phyloP scores from a whole-genome alignment of 2,888 invertebrate species.

The Heliothis peltigera region DNA sequence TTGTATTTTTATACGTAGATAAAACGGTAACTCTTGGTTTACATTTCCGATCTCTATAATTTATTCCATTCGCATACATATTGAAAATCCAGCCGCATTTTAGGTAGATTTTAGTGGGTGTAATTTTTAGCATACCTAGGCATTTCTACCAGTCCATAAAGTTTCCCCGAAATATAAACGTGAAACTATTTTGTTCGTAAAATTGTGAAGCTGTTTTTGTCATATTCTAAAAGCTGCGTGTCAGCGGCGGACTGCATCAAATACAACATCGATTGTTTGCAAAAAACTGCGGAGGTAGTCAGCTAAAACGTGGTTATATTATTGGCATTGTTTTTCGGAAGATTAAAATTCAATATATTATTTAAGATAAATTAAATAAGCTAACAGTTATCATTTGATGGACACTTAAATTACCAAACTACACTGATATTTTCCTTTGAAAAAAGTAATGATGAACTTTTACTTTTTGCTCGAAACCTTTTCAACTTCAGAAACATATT shows the following conservation, averaged over 20 bases:
- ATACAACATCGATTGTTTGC: conserved; percentile 28
- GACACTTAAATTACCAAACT: not conserved
- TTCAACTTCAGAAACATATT: conserved; percentile 56
- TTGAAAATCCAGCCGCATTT: not conserved
- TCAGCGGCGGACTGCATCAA: conserved; percentile 45
- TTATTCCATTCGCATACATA: conserved; percentile 3
- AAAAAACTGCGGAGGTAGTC: conserved; percentile 17
- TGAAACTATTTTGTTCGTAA: conserved; percentile 1
- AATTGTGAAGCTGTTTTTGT: conserved; percentile 36
- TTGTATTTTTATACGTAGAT: not conserved
- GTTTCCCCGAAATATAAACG: conserved; percentile 10
- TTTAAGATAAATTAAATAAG: not conserved
- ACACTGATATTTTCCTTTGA: not conserved
- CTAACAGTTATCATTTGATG: not conserved
- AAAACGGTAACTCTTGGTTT: conserved; percentile 3
- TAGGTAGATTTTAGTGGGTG: not conserved
- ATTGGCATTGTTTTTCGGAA: not conserved
- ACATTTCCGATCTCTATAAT: conserved; percentile 8
- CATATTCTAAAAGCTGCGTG: conserved; percentile 22
- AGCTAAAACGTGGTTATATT: conserved; percentile 8
- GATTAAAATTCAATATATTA: not conserved
- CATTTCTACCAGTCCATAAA: conserved; percentile 4
- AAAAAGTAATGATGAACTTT: not conserved
- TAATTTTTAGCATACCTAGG: not conserved
- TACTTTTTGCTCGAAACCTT: not conserved